These are phyloP conservation scores for Gopherus evgoodei DNA, from an alignment of 2,113 vertebrate species.

Conservation along the genomic window DNA sequence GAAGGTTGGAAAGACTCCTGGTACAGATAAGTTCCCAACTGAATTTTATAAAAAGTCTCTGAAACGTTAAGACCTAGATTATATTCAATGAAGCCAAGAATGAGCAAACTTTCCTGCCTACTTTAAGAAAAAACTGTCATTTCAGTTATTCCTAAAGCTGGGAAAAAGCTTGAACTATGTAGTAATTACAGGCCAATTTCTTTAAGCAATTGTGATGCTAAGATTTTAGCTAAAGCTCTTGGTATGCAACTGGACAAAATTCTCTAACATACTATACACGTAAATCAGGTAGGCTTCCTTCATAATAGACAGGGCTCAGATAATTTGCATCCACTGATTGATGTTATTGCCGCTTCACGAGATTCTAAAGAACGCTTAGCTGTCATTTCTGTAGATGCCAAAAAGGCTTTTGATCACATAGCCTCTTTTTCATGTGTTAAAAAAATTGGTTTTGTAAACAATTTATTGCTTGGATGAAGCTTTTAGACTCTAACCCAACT, in stretches of 20 bases:
- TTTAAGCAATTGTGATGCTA: not conserved
- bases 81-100: not conserved
- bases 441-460: not conserved
- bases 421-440: not conserved
- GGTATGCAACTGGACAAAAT: not conserved
- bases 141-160: not conserved
- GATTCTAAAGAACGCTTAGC: not conserved
- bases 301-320: not conserved
- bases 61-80: not conserved
- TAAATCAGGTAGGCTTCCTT: not conserved
- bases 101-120: not conserved
- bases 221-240: not conserved
- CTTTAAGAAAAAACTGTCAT: not conserved
- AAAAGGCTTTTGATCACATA: not conserved
- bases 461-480: not conserved
- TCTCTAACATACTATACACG: not conserved
- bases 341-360: not conserved
- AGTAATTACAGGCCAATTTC: not conserved
- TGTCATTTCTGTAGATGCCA: not conserved
- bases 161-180: not conserved
- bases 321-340: not conserved
- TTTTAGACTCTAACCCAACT: not conserved
- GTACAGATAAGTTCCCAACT: not conserved
- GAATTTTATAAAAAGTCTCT: not conserved
- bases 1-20: not conserved